A percentile compares a stretch with the other conserved stretches of the same genome.
Conservation (phyloP, 2,888 invertebrate genomes). For the Pyrrhosoma nymphula region DNA sequence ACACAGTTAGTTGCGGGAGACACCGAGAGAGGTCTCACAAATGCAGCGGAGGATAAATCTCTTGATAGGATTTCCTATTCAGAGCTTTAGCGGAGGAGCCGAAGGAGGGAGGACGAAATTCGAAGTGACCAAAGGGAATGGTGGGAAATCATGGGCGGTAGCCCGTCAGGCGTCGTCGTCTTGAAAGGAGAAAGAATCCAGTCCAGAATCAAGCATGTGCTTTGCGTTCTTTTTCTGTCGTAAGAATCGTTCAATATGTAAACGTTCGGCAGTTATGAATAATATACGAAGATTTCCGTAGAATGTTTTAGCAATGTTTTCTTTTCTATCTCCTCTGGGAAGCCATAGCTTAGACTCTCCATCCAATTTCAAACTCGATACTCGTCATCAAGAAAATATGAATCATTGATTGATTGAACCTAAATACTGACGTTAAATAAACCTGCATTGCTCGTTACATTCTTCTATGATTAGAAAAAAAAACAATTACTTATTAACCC, state of each 20-base stretch:
- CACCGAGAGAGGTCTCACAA: neutral
- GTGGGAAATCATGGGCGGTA: neutral
- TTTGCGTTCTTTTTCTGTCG: neutral
- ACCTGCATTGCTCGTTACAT: too few species aligned
- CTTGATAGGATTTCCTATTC: too few species aligned
- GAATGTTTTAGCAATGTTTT: neutral
- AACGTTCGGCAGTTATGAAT: neutral
- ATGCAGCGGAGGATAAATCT: neutral
- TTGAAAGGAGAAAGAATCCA: neutral
- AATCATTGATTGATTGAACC: neutral
- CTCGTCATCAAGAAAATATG: too few species aligned
- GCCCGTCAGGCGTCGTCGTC: neutral
- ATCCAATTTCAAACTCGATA: too few species aligned
- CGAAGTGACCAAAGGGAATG: neutral
- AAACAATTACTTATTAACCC: too few species aligned
- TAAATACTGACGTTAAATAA: neutral
- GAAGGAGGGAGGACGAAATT: too few species aligned
- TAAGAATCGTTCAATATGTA: neutral
- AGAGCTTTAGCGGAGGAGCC: too few species aligned
- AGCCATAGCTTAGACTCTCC: neutral
- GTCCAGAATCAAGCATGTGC: neutral
- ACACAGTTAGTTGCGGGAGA: neutral
- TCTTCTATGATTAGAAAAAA: too few species aligned
- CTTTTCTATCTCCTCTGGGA: neutral
- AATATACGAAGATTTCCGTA: neutral